Evolutionary conservation across 2,113 vertebrate species (phyloP).

Genomic region (Taxidea taxus): DNA sequence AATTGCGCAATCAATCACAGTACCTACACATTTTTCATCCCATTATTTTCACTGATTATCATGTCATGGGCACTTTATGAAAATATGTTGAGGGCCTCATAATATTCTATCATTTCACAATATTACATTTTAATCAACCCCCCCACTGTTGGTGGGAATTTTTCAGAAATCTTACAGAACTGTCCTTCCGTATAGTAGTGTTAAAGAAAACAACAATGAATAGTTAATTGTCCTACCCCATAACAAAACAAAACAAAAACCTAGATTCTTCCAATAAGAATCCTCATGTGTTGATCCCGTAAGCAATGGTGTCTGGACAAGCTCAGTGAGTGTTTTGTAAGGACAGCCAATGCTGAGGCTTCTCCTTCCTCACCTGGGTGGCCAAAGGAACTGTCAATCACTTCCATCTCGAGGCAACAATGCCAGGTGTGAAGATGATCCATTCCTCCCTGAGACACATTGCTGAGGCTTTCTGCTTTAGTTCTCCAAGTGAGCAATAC

Average conservation of each 20-base stretch:
- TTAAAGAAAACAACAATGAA: neutral
- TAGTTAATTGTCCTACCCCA: neutral
- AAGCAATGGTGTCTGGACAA: neutral
- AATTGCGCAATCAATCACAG: neutral
- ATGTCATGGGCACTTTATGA: neutral
- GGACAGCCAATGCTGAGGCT: rapidly evolving
- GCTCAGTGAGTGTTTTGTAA: neutral
- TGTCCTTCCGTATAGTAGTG: neutral
- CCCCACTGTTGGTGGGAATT: neutral
- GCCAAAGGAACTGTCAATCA: too few species aligned
- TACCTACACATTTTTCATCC: neutral
- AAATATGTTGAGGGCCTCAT: neutral
- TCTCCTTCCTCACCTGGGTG: too few species aligned
- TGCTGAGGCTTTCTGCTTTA: neutral
- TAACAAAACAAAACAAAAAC: neutral
- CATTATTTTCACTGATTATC: neutral
- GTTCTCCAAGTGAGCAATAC: neutral
- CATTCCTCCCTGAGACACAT: neutral
- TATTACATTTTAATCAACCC: neutral
- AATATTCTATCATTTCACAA: neutral
- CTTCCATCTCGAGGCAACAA: neutral
- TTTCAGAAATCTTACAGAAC: neutral
- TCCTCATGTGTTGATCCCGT: neutral
- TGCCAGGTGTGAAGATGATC: neutral
- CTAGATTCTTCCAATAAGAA: neutral